Conservation (phyloP, 2,888 invertebrate species). For the Platycnemis pennipes region DNA sequence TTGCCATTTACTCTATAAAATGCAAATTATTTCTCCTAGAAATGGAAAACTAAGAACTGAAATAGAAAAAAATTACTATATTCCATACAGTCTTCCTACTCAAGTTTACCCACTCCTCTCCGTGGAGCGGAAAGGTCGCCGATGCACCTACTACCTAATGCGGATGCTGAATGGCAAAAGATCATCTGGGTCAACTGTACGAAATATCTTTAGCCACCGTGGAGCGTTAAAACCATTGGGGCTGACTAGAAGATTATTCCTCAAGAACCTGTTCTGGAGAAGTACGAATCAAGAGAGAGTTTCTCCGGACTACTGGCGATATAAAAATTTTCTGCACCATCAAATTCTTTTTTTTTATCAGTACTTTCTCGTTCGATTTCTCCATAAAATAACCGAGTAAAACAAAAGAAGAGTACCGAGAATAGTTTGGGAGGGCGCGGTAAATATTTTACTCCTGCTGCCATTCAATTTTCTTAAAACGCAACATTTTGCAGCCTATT, state of each 20-base stretch:
- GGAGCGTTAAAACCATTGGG: not conserved
- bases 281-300: not conserved
- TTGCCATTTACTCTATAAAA: too few relatives aligned
- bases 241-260: not conserved
- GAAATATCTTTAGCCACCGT: not conserved
- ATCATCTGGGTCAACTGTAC: conserved; percentile 6
- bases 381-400: not conserved
- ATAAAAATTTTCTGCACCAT: not conserved
- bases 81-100: not conserved
- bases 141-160: not conserved
- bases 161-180: not conserved
- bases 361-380: too few relatives aligned
- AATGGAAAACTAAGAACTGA: too few relatives aligned
- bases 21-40: too few relatives aligned
- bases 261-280: not conserved
- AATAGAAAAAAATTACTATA: too few relatives aligned
- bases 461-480: too few relatives aligned
- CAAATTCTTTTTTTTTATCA: not conserved
- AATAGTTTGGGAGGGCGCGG: too few relatives aligned
- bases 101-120: not conserved
- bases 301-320: not conserved
- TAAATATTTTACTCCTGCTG: too few relatives aligned
- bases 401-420: not conserved
- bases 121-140: not conserved
- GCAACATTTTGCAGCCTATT: too few relatives aligned